Base-by-base conservation (phyloP, 2,888 invertebrate genomes). In the Cerastis rubricosa region DNA sequence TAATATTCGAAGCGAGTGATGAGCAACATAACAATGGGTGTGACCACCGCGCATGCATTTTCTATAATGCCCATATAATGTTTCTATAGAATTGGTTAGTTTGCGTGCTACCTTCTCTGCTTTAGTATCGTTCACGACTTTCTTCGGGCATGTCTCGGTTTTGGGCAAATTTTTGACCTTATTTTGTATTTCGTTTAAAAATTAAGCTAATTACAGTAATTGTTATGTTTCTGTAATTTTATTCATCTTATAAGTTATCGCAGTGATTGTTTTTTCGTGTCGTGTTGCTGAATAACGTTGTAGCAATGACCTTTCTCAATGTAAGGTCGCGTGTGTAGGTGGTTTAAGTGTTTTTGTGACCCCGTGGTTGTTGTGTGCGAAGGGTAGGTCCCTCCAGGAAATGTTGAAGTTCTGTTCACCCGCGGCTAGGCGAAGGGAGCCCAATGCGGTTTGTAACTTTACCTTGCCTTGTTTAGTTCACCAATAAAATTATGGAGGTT, bases 351-450 rank as follows among this genome's bases (percentile, higher is more conserved):
- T 88, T 88, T 87, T 81, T 85, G 77, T 65, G 81, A 86, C n/a
- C 47, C n/a, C 9, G 29, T 83, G 86, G 14, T 87, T 76, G 78
- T 84, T 83, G 82, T 85, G 85, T 79, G 90, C 84, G 83, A 89
- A 79, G 89, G 86, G 88, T 78, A 80, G 89, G 90, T 85, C 89
- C 86, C 85, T 86, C 85, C 89, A 88, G 93, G 92, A 93, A 92
- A 97, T 97, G 97, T 94, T 97, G 93, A 97, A 97, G 96, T 97
- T 97, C 91, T 97, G 97, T 90, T 97, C 97, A 88, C 97, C 97
- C 89, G 96, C 96, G 88, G 95, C 97, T 84, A 95, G 96, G 91
- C 96, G 97, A 89, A 96, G 97, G 89, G 95, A 95, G 87, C 92
- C 96, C 88, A 97, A 93, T 94, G 95, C 95, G 96, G 95, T 95